These are phyloP conservation scores for Zaprionus inermis DNA, from an alignment of 1,140 invertebrate species.

Conservation along the genomic window DNA sequence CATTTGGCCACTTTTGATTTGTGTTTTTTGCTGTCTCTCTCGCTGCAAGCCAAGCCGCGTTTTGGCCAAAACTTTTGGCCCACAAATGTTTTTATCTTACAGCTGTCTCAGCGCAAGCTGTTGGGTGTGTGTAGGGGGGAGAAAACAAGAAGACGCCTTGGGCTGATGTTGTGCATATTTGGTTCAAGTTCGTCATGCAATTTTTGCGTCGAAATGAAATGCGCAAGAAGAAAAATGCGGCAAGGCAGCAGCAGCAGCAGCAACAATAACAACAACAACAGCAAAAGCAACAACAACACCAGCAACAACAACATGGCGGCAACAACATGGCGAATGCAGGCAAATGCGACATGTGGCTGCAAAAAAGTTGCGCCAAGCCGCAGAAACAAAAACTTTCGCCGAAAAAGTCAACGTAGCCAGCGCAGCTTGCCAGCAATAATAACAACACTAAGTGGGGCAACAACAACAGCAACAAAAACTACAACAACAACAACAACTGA, in stretches of 20 bases:
- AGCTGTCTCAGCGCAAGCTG: slow-evolving; percentile 49
- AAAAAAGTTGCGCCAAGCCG: slow-evolving; percentile 70
- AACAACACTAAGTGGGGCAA: no score
- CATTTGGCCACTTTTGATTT: slow-evolving; percentile 79
- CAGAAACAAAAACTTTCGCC: slow-evolving; percentile 75
- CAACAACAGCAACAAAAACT: slow-evolving; percentile 26
- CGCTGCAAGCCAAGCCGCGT: slow-evolving; percentile 15
- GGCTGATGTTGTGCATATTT: slow-evolving; percentile 59
- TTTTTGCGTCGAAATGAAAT: slow-evolving; percentile 65
- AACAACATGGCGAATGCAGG: slow-evolving; percentile 45
- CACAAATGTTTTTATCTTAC: slow-evolving; percentile 45
- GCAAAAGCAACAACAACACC: slow-evolving; percentile 23
- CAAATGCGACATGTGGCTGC: slow-evolving; percentile 78
- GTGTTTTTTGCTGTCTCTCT: slow-evolving; percentile 12
- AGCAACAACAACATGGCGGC: background rate
- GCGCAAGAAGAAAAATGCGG: slow-evolving; percentile 62
- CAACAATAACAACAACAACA: slow-evolving; percentile 18
- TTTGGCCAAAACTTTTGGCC: slow-evolving; percentile 36
- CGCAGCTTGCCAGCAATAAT: slow-evolving; percentile 35
- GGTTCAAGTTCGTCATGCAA: slow-evolving; percentile 71
- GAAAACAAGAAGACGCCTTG: background rate
- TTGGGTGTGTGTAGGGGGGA: no score
- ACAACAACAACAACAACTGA: slow-evolving; percentile 50
- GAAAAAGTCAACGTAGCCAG: slow-evolving; percentile 48
- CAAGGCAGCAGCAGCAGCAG: slow-evolving; percentile 54